Evolutionary conservation across 2,113 vertebrate species (phyloP), one percentile per base, ranked within the genome.

Genomic region (Ibidorhyncha struthersii): DNA sequence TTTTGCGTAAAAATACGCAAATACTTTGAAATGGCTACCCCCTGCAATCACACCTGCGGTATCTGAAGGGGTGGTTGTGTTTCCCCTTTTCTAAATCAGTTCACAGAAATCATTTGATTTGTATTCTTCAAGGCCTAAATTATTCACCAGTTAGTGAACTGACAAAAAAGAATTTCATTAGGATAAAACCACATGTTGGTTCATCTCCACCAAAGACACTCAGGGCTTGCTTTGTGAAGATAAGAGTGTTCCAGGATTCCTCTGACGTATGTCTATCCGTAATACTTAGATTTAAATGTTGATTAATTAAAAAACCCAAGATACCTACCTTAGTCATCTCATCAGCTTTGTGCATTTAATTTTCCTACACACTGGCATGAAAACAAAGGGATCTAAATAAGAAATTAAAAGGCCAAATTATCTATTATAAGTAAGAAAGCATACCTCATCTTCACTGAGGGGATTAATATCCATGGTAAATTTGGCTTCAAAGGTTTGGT

Each of bases 131-230:
- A 92, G 86, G n/a, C 18, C 55, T 86, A 86, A 96, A 92, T 92
- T 89, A 94, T 96, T 94, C 86, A 81, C 55, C 85, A 83, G 72
- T 65, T 86, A 80, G 76, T 70, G 72, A 96, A 73, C 77, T 95
- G 94, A 94, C 76, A 92, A 66, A 95, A 95, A 86, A 49, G 36
- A 91, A 92, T 92, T 96, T 94, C 50, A 84, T 89, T 92, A 81
- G 38, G 55, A 82, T 59, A 92, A 89, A 92, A 96, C 40, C 69
- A 74, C 25, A 6, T 18, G 40, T 69, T 95, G 94, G 84, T 84
- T 93, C 73, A n/a, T 82, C 52, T 91, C 93, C 89, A 91, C 91
- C 83, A 95, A 80, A 93, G 80, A 83, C 77, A 82, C 80, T 86
- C 67, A 86, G 65, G 59, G 45, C 50, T 83, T 41, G 36, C 86